Evolutionary conservation across 2,113 vertebrate genomes (phyloP).

Genomic region (Corythaeola cristata): DNA sequence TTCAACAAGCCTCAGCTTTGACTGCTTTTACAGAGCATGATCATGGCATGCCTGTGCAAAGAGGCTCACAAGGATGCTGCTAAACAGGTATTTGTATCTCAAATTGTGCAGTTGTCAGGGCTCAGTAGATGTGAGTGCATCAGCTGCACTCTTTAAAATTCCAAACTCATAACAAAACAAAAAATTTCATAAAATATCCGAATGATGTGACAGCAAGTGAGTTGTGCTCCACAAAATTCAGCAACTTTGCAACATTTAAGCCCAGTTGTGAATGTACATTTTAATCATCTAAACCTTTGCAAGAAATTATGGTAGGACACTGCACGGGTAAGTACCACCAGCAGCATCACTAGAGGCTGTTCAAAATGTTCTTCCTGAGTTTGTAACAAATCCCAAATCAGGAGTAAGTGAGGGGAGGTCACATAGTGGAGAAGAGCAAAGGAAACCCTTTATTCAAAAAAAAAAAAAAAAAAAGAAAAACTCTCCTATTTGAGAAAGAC

Average conservation of each 20-base stretch:
- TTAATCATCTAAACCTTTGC: not conserved
- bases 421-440: not conserved
- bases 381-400: not conserved
- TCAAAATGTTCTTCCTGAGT: not conserved
- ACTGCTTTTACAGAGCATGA: not conserved
- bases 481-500: not conserved
- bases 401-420: not conserved
- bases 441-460: not conserved
- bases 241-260: not conserved
- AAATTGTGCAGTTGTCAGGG: not conserved
- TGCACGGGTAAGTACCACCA: not conserved
- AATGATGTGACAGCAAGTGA: accelerated
- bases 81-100: not conserved
- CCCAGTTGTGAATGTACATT: accelerated
- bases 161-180: not conserved
- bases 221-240: not conserved
- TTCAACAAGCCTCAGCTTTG: not conserved
- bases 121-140: not conserved
- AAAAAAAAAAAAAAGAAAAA: not conserved
- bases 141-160: not conserved
- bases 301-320: not conserved
- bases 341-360: not conserved
- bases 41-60: accelerated
- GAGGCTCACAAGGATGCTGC: not conserved
- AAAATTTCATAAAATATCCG: not conserved